Evolutionary conservation across 2,797 vertebrate species (phyloP), one percentile per base, ranked within the genome.

Genomic region (Danio jaintianensis): DNA sequence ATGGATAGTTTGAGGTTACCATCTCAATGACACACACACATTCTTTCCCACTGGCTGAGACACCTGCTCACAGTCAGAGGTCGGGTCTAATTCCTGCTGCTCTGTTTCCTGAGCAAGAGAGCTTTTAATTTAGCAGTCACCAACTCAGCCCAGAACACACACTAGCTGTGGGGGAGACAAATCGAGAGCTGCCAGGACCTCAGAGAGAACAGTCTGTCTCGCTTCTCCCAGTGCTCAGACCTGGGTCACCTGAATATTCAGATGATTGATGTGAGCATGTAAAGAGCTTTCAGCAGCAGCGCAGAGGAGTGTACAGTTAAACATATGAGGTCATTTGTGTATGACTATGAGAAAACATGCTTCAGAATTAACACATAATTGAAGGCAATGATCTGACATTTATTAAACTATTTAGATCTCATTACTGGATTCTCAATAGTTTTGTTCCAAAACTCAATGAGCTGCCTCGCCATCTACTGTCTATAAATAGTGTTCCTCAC

Each of bases 111-210:
- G 83, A 90, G 89, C 88, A 89, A 93, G 89, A 89, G 87, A 85
- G 91, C 86, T 90, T 92, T 92, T 92, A 91, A 93, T 93, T 93
- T 92, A 90, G 89, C 88, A 86, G 82, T 64, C 81, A 87, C 89
- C 82, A 88, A 86, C 89, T 89, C 85, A 88, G 86, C 86, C 79
- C 78, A 75, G 88, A 79, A 82, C 88, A 89, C 89, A 89, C 61
- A 73, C 75, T 76, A 72, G 66, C 91, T 86, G 90, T 89, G 89
- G 80, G 86, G 85, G 84, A 85, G 79, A 85, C 80, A 78, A 81
- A 68, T 82, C 52, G 43, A 75, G 20, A 70, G 81, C 72, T 90
- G 89, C 90, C 91, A 93, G 70, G 64, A 55, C 79, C 56, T 81
- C 29, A 82, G 70, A 83, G 79, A 83, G 75, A 68, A 76, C 66